Conservation (phyloP, 2,888 invertebrate species). For the Nezara viridula region DNA sequence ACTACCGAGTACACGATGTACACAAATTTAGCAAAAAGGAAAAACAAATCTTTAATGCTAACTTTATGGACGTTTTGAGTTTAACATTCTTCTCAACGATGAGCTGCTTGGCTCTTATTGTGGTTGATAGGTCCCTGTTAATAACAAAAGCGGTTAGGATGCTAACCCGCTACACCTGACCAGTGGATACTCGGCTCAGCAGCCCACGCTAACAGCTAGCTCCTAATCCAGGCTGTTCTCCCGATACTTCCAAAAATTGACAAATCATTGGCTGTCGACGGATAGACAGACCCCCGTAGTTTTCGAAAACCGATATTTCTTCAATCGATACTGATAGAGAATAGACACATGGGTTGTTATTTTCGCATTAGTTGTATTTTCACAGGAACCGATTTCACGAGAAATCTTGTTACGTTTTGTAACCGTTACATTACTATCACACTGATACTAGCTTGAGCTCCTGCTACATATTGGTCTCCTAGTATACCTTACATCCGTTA, state of each 20-base stretch:
- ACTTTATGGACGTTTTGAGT: no score
- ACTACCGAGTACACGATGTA: no score
- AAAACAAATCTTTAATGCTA: no score
- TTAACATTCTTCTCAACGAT: no score
- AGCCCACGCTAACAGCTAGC: background rate
- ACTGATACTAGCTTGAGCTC: background rate
- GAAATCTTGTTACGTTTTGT: background rate
- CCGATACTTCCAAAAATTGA: slow-evolving; percentile 7
- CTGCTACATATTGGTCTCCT: background rate
- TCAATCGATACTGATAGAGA: background rate
- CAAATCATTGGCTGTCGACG: background rate
- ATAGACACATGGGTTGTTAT: background rate
- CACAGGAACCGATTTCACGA: background rate
- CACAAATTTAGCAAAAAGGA: no score
- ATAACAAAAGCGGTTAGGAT: background rate
- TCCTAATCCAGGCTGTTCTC: background rate
- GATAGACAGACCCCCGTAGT: background rate
- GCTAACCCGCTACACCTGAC: background rate
- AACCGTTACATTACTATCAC: background rate
- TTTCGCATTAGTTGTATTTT: background rate
- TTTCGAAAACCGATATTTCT: background rate
- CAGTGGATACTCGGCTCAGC: background rate
- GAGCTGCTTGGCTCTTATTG: no score
- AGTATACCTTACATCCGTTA: background rate
- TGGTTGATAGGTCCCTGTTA: background rate